A percentile compares a stretch with the other conserved stretches of the same genome.
phyloP scores from a whole-genome alignment of 2,888 invertebrate species.

The Cataglyphis cursor region DNA sequence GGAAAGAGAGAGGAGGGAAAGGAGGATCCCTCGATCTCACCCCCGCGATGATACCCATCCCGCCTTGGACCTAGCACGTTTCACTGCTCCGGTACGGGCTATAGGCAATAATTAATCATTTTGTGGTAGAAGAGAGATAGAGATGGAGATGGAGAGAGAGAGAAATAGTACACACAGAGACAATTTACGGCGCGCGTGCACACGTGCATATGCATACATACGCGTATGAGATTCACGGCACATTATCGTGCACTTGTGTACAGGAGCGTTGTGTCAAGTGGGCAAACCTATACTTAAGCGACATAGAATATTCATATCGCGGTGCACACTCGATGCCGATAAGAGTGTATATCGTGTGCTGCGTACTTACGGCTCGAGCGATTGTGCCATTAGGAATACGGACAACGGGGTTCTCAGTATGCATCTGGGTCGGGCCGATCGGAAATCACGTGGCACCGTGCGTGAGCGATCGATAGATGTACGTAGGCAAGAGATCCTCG shows the following conservation, averaged over 20 bases:
- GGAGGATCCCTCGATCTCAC: conserved; percentile 57
- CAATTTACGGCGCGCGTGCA: conserved; percentile 47
- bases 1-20: conserved; percentile 48
- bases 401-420: conserved; percentile 76
- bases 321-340: conserved; percentile 75
- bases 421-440: conserved; percentile 78
- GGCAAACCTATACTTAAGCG: conserved; percentile 80
- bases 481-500: background rate
- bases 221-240: conserved; percentile 45
- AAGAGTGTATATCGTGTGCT: conserved; percentile 76
- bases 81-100: conserved; percentile 65
- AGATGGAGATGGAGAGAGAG: background rate
- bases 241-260: conserved; percentile 51
- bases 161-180: conserved; percentile 36
- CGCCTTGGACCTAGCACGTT: conserved; percentile 43
- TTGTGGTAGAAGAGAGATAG: conserved; percentile 61
- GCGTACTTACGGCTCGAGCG: conserved; percentile 78
- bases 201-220: background rate
- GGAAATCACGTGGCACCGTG: conserved; percentile 53
- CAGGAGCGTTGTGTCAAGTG: conserved; percentile 75
- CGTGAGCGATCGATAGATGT: conserved; percentile 48
- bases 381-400: conserved; percentile 81
- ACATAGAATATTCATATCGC: conserved; percentile 84
- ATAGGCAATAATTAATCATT: conserved; percentile 85
- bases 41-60: conserved; percentile 26